Conservation (phyloP, 2,113 vertebrate genomes). For the Ivindomyrus marchei region DNA sequence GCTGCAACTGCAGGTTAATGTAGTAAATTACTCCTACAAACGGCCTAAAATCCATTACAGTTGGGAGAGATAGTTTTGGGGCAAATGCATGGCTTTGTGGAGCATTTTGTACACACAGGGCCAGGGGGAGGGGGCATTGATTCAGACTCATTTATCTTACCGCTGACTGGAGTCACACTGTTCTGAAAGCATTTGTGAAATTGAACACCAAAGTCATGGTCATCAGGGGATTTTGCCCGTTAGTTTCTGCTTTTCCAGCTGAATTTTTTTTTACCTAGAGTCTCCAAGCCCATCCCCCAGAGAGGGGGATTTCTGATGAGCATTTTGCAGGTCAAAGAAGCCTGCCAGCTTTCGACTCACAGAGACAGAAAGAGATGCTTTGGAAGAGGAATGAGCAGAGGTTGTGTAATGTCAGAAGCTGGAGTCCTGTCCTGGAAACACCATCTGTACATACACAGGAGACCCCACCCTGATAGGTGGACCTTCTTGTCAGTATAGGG, state of each 20-base stretch:
- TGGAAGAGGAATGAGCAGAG: not conserved
- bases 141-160: not conserved
- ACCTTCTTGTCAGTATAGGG: not conserved
- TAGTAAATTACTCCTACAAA: not conserved
- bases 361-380: not conserved
- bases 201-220: not conserved
- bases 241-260: not conserved
- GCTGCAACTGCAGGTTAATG: not conserved
- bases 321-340: not conserved
- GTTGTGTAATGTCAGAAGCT: not conserved
- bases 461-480: not conserved
- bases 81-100: not conserved
- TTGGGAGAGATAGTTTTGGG: not conserved
- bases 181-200: constrained; percentile 5
- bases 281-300: not conserved
- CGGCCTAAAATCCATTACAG: not conserved
- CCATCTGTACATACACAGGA: not conserved
- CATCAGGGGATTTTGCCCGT: not conserved
- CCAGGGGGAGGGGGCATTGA: not conserved
- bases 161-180: not conserved
- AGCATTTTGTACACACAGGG: not conserved
- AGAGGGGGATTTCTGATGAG: not conserved
- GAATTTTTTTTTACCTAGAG: not conserved
- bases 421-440: not conserved
- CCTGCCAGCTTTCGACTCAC: not conserved